These are phyloP conservation scores for Nomia melanderi DNA, from an alignment of 1,140 invertebrate species.

Conservation along the genomic window DNA sequence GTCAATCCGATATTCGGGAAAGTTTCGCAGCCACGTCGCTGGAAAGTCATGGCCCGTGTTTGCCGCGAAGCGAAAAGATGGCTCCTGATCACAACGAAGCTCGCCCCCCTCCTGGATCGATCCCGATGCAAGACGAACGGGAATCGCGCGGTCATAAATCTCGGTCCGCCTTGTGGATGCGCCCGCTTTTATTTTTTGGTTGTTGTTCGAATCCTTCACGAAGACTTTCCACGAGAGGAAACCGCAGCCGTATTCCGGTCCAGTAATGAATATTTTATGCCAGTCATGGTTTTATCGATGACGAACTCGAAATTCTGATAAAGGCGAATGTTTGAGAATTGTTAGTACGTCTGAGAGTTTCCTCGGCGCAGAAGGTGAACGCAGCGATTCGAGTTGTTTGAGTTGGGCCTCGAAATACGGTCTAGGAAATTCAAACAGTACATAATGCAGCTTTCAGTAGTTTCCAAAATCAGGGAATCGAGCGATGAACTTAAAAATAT, in stretches of 20 bases:
- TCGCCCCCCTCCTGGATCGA: constrained; percentile 51
- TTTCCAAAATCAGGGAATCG: background rate
- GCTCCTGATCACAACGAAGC: constrained; percentile 14
- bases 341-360: background rate
- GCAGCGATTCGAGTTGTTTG: constrained; percentile 2
- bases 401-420: background rate
- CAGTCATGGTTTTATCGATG: background rate
- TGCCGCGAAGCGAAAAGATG: constrained; percentile 36
- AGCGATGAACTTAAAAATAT: too few relatives aligned
- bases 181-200: constrained; percentile 19
- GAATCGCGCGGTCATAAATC: constrained; percentile 54
- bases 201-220: background rate
- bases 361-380: background rate
- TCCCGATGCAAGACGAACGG: constrained; percentile 43
- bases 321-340: background rate
- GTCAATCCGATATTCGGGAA: constrained; percentile 75
- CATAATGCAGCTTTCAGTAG: background rate
- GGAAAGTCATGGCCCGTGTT: constrained; percentile 42
- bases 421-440: constrained; percentile 1
- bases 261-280: background rate
- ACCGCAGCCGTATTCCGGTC: background rate
- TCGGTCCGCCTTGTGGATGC: constrained; percentile 10
- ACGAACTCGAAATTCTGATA: constrained; percentile 3
- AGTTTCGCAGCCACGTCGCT: constrained; percentile 56
- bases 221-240: background rate